Conservation (phyloP, 2,888 invertebrate genomes). For the Tillus elongatus region DNA sequence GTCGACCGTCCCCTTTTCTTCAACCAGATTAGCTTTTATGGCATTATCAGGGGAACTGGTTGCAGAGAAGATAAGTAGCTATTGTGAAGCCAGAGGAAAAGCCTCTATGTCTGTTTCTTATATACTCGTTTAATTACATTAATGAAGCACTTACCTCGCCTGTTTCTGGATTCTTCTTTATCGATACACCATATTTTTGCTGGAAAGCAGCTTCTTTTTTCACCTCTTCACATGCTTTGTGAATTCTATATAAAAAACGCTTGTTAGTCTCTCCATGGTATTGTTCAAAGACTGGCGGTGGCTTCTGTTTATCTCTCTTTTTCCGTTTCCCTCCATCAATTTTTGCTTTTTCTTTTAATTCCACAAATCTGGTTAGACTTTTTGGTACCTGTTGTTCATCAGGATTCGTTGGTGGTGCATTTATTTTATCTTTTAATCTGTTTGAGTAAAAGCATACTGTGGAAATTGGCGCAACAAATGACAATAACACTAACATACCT, state of each 20-base stretch:
- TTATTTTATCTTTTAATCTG: conserved; percentile 63
- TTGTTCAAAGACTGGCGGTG: conserved; percentile 49
- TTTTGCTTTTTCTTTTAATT: conserved; percentile 46
- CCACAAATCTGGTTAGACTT: conserved; percentile 57
- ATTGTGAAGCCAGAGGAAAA: no score
- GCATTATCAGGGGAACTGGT: no score
- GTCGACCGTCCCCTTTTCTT: no score
- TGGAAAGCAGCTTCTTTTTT: conserved; percentile 53
- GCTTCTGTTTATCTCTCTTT: conserved; percentile 36
- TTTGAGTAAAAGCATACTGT: conserved; percentile 3
- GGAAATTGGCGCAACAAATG: conserved; percentile 2
- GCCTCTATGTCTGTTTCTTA: no score
- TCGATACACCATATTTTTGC: conserved; percentile 51
- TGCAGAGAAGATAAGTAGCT: no score
- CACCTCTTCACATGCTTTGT: conserved; percentile 53
- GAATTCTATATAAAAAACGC: conserved; percentile 57
- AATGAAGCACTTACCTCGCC: conserved; percentile 41
- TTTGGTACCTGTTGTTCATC: conserved; percentile 68
- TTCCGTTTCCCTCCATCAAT: conserved; percentile 29
- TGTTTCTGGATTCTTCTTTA: conserved; percentile 46
- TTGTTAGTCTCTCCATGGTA: conserved; percentile 52
- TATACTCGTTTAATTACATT: no score
- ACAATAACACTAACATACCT: conserved; percentile 48
- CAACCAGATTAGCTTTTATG: no score
- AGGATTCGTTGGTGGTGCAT: conserved; percentile 61